Base-by-base conservation (phyloP, 1,140 invertebrate species). In the Manduca sexta region DNA sequence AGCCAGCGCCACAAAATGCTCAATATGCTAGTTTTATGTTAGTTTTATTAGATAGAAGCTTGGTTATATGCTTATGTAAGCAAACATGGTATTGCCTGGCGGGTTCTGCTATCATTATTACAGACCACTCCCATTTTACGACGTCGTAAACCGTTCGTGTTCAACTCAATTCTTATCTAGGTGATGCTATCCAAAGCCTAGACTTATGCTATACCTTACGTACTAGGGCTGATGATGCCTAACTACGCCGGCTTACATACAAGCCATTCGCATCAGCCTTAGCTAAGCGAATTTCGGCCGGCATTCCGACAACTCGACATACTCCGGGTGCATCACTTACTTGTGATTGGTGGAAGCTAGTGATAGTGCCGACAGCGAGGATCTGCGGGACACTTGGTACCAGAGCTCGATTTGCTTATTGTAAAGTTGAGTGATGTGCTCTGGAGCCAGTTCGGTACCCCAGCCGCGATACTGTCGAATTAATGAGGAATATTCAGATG, bases 351-450 rank as follows among this genome's bases (percentile, higher is more conserved):
- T 92, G 68, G 94, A 93, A 81, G 94, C 94, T 74, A 97, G 90
- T 61, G 94, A 95, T 72, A 97, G 89, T 61, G 95, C 94, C 69
- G 94, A 94, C 71, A 96, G 90, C 61, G 94, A 95, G 79, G 93
- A 94, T 75, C 94, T 90, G 78, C 92, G 90, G 66, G 94, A 94
- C 52, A 96, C 94, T 87, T 94, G 93, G 88, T 95, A 94, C 94
- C 94, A 95, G 59, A 96, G 88, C 69, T 94, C 92, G 80, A 91
- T 89, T 86, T 94, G 92, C 80, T 93, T 93, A 86, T 92, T 92
- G 85, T 93, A 93, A 69, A 93, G 85, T 74, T 92, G 90, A 51
- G 90, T 88, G 74, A 92, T 87, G 79, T 93, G 92, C 67, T 95
- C 92, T 42, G 93, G 91, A 64, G 93, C 92, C 67, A 95, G 88